phyloP scores from a whole-genome alignment of 2,888 invertebrate species.

The Drosophila pseudotakahashii region DNA sequence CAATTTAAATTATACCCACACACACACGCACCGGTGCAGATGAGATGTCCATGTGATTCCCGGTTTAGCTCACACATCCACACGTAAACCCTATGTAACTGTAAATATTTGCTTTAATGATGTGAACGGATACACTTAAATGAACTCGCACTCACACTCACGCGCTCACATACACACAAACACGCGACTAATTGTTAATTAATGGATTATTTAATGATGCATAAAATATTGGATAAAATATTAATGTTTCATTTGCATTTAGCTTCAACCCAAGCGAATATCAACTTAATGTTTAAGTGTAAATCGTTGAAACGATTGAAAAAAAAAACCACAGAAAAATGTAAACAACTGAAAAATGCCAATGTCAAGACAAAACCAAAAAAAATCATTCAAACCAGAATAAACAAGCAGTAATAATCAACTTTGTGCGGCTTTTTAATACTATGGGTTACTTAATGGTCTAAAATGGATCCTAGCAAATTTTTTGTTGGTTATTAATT shows the following conservation, averaged over 20 bases:
- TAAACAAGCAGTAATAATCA: slow-evolving; percentile 37
- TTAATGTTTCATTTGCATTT: slow-evolving; percentile 66
- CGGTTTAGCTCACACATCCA: slow-evolving; percentile 20
- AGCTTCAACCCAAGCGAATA: slow-evolving; percentile 52
- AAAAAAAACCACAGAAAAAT: slow-evolving; percentile 10
- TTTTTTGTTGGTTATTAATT: too few relatives aligned
- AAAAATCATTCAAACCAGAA: slow-evolving; percentile 32
- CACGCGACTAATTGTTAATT: slow-evolving; percentile 66
- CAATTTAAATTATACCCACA: slow-evolving; percentile 36
- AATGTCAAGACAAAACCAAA: slow-evolving; percentile 39
- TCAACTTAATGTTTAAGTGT: slow-evolving; percentile 62
- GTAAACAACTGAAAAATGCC: slow-evolving; percentile 37
- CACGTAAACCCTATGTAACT: slow-evolving; percentile 44
- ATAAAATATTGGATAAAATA: slow-evolving; percentile 68
- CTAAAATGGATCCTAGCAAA: neutral
- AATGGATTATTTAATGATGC: slow-evolving; percentile 76
- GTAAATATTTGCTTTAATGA: slow-evolving; percentile 69
- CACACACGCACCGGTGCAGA: slow-evolving; percentile 1
- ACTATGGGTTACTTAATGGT: neutral
- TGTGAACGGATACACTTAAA: slow-evolving; percentile 59
- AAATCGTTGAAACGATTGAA: slow-evolving; percentile 37
- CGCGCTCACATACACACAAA: slow-evolving; percentile 22
- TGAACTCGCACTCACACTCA: slow-evolving; percentile 39
- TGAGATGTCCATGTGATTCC: slow-evolving; percentile 15
- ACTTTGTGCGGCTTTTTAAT: neutral